phyloP scores from a whole-genome alignment of 2,113 vertebrate genomes.

The Atractosteus spatula region DNA sequence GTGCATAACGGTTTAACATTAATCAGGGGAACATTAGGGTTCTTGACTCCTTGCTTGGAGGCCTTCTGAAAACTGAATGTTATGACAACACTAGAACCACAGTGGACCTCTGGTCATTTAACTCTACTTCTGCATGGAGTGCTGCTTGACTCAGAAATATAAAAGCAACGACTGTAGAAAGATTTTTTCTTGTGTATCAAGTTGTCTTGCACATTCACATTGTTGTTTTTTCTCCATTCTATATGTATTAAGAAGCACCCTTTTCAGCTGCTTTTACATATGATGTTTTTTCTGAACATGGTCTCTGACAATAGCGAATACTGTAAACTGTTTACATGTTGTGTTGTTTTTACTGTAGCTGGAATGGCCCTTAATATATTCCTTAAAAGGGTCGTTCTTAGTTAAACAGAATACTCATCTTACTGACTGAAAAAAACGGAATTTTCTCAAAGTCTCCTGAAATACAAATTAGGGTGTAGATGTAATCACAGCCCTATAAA shows the following conservation, averaged over 20 bases:
- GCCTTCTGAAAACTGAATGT: not conserved
- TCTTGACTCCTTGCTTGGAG: not conserved
- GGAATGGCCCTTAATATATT: not conserved
- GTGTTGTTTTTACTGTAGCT: too few species aligned
- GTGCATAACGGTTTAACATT: not conserved
- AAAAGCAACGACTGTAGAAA: not conserved
- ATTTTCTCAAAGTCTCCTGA: too few species aligned
- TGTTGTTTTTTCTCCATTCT: not conserved
- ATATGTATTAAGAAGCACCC: not conserved
- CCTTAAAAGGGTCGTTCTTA: too few species aligned
- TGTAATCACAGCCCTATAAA: too few species aligned
- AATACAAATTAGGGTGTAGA: too few species aligned
- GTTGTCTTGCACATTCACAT: not conserved
- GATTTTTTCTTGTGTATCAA: not conserved
- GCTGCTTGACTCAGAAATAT: slow-evolving; percentile 1
- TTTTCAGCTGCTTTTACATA: not conserved
- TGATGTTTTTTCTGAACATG: too few species aligned
- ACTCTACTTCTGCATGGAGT: not conserved
- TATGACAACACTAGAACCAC: not conserved
- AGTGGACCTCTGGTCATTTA: not conserved
- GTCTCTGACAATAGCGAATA: too few species aligned
- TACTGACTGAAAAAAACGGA: too few species aligned
- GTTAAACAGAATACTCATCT: too few species aligned
- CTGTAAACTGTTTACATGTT: too few species aligned
- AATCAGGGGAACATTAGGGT: not conserved